These are phyloP conservation scores for Anguilla obscura DNA, from an alignment of 2,797 vertebrate genomes.

Conservation along the genomic window DNA sequence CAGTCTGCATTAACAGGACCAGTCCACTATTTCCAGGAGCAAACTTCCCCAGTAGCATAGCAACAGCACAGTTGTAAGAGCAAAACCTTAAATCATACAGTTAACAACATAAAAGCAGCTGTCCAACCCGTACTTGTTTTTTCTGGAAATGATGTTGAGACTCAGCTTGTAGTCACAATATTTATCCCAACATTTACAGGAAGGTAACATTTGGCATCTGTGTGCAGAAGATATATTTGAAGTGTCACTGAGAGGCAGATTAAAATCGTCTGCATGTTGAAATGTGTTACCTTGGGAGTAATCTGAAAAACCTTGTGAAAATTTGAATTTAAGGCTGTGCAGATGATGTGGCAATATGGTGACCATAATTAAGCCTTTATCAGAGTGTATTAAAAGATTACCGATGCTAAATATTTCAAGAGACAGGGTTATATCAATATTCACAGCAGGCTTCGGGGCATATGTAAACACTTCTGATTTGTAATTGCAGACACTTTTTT, in stretches of 20 bases:
- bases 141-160: background rate
- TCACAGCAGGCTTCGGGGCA: background rate
- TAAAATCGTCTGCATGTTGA: background rate
- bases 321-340: background rate
- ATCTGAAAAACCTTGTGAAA: background rate
- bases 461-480: background rate
- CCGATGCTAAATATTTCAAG: background rate
- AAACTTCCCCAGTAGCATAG: background rate
- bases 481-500: background rate
- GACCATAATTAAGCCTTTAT: conserved; percentile 3
- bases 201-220: conserved; percentile 15
- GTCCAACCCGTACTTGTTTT: conserved; percentile 10
- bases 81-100: background rate
- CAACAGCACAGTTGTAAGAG: background rate
- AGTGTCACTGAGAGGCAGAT: background rate
- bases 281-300: background rate
- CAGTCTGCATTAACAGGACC: background rate
- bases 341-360: background rate
- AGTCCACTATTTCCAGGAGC: background rate
- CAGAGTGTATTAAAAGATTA: conserved; percentile 4
- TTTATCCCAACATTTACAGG: conserved; percentile 24
- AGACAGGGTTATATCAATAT: background rate
- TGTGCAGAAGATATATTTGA: background rate
- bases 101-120: conserved; percentile 25
- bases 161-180: conserved; percentile 31